Evolutionary conservation across 2,797 vertebrate species (phyloP), one percentile per base, ranked within the genome.

Genomic region (Mergus octosetaceus): DNA sequence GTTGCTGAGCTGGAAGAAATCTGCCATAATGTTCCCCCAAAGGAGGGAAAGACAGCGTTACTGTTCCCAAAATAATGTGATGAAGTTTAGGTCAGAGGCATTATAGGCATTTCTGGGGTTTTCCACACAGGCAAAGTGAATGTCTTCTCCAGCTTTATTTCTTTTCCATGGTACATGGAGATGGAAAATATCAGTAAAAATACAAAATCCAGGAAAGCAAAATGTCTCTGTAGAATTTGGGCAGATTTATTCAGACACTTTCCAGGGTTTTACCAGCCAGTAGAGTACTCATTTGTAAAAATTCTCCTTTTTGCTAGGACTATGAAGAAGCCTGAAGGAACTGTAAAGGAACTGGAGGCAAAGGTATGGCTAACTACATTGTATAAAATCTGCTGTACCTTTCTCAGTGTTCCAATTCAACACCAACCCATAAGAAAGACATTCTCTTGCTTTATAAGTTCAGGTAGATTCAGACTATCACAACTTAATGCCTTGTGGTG

Each of bases 181-280:
- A 65, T 80, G 85, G 85, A 95, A 95, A 94, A 61, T 65, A 41
- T 19, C 65, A 57, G 43, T 85, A 79, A 91, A 93, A 85, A n/a
- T 38, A 65, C 49, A 36, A 65, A 54, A 28, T 54, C 45, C 10
- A 54, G 69, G 61, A 74, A 83, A 94, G 27, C 8, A 65, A 85
- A 89, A 72, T 10, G 65, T 38, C 10, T 61, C 28, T 69, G 21
- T 53, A 75, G 58, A 49, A 77, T 80, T 41, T 92, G 47, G 49
- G 38, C 49, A 69, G 20, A 64, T 71, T 85, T 85, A 39, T 68
- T 43, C 8, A 60, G 27, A 87, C 10, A 28, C 12, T 57, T 7
- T 30, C 38, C 57, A 74, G n/a, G 19, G 6, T 1, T 22, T 76
- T 68, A 30, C 24, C 91, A 64, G 25, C 49, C 32, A 51, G 10